Percentiles rank a stretch among this genome's conserved stretches.
Evolutionary conservation across 2,888 invertebrate species (phyloP).

Genomic region (Drosophila dives): DNA sequence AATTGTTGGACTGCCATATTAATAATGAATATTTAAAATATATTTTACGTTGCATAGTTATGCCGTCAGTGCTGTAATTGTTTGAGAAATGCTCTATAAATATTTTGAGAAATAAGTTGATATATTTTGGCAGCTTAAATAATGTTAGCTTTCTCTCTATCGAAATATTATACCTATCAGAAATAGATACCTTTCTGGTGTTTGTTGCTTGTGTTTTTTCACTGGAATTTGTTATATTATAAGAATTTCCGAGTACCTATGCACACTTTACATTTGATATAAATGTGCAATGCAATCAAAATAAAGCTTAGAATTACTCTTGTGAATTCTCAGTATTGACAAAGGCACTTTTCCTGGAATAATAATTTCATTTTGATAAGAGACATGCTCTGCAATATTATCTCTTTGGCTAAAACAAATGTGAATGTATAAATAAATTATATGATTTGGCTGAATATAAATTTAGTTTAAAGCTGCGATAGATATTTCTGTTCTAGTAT

Average conservation of each 20-base stretch:
- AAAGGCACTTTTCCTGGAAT: background rate
- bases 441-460: too few species aligned
- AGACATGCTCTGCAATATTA: background rate
- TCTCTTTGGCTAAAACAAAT: background rate
- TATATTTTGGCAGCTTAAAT: background rate
- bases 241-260: conserved; percentile 1
- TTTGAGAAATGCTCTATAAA: background rate
- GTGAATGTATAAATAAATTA: background rate
- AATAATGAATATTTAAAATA: conserved; percentile 21
- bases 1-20: background rate
- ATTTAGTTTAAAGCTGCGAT: background rate
- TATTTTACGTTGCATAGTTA: conserved; percentile 4
- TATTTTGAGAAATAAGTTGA: background rate
- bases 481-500: background rate
- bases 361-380: background rate
- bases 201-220: background rate
- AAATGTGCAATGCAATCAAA: conserved; percentile 28
- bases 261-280: conserved; percentile 5
- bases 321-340: background rate
- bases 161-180: background rate
- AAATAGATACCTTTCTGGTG: background rate
- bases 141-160: background rate
- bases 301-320: background rate
- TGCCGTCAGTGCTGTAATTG: background rate
- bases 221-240: background rate